These are phyloP conservation scores for Ficedula albicollis DNA, from an alignment of 2,797 vertebrate species.

Conservation along the genomic window DNA sequence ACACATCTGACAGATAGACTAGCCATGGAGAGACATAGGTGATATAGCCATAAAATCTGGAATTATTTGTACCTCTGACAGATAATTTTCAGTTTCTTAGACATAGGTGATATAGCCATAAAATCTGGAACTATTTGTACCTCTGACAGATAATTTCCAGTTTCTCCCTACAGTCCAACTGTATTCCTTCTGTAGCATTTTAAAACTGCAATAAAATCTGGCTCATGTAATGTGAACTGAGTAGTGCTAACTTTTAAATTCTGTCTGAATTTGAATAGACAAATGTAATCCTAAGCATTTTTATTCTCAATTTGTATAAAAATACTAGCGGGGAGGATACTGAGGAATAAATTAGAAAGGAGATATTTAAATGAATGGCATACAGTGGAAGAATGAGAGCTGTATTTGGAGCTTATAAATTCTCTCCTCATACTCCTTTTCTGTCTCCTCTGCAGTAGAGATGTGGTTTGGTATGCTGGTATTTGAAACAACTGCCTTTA, in stretches of 20 bases:
- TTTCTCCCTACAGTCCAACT: background rate
- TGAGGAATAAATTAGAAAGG: background rate
- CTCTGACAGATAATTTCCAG: background rate
- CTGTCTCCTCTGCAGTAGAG: background rate
- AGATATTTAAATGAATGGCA: background rate
- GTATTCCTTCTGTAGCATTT: background rate
- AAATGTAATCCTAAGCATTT: background rate
- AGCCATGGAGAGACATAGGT: background rate
- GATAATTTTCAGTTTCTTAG: background rate
- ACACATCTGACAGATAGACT: background rate
- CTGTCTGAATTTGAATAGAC: background rate
- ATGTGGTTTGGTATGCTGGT: slow-evolving; percentile 1
- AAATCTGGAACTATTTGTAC: background rate
- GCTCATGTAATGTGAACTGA: background rate
- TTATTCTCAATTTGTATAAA: background rate
- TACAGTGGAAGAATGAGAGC: background rate
- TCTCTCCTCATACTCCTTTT: background rate
- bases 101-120: background rate
- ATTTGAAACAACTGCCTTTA: slow-evolving; percentile 49
- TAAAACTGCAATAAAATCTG: background rate
- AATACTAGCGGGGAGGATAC: background rate
- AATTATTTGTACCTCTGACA: background rate
- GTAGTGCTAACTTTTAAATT: background rate
- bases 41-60: background rate
- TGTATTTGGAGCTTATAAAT: background rate